Conservation (phyloP, 2,888 invertebrate species). For the Theodoxus fluviatilis region DNA sequence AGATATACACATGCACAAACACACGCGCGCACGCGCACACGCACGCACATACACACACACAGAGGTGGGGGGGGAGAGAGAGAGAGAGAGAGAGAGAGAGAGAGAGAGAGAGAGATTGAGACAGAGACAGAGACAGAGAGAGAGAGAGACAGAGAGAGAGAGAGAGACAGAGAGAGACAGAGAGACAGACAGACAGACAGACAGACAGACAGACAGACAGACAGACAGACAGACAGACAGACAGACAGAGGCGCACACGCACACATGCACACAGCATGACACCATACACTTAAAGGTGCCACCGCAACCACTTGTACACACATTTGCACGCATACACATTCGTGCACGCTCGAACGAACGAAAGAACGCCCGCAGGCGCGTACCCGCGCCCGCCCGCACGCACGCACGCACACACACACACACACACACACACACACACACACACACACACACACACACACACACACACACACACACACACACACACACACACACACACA, state of each 20-base stretch:
- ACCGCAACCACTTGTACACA: not conserved
- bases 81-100: not conserved
- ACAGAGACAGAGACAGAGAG: not conserved
- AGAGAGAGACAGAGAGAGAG: conserved; percentile 15
- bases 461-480: not conserved
- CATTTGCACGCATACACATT: not conserved
- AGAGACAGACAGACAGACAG: not conserved
- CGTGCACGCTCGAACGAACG: too few species aligned
- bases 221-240: not conserved
- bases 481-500: not conserved
- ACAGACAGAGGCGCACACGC: not conserved
- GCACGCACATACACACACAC: conserved; percentile 8
- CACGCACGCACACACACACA: conserved; percentile 13
- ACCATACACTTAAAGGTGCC: not conserved
- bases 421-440: conserved; percentile 8
- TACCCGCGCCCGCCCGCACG: not conserved
- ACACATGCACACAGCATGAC: not conserved
- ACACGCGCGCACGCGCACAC: not conserved
- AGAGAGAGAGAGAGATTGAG: not conserved
- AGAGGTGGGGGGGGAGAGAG: not conserved
- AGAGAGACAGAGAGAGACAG: conserved; percentile 5
- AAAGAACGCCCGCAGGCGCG: not conserved
- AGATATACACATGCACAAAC: too few species aligned
- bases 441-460: not conserved
- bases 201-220: not conserved